Evolutionary conservation across 2,888 invertebrate genomes (phyloP), one percentile per base, ranked within the genome.

Genomic region (Galeruca laticollis): DNA sequence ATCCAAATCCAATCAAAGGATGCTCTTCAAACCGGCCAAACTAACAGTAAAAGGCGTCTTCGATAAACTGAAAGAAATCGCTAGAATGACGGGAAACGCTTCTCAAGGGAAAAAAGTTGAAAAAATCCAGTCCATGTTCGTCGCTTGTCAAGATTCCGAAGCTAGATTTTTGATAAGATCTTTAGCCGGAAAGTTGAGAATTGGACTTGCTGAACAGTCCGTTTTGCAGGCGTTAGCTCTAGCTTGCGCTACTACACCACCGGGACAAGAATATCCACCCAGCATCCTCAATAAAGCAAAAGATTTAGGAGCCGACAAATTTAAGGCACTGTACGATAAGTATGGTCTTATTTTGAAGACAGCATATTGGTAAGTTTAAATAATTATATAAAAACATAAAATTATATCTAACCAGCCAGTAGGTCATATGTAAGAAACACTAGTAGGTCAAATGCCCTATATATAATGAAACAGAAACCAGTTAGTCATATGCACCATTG

Each of bases 181-280:
- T 0, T 85, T 98, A 20, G 92, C 94, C 71, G 99, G 99, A 33
- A 99, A 99, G 86, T 87, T 99, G 67, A 89, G 99, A 57, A 97
- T 99, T 78, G 99, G 99, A 0, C 88, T 99, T 68, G 99, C 99
- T 0, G 99, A 99, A 82, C 98, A 98, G 85, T 98, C 98, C 0
- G 92, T 98, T 40, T 87, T 99, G 57, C 63, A 69, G 37, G 98
- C 99, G 10, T 85, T 99, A 57, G 96, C 97, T 0, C 89, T 93
- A 78, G 98, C 98, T 2, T 89, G 92, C 73, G 90, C 93, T n/a
- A 86, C 88, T 74, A 94, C 95, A 0, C 95, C 96, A 47, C 94
- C 95, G 0, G 86, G 86, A 61, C 92, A 93, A 80, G 86, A 86
- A 63, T 88, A 87, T 77, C 90, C 92, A 0, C 91, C 90, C 1